A percentile compares a stretch with the other conserved stretches of the same genome.
Conservation (phyloP, 2,797 vertebrate species). For the Sebastes minor region DNA sequence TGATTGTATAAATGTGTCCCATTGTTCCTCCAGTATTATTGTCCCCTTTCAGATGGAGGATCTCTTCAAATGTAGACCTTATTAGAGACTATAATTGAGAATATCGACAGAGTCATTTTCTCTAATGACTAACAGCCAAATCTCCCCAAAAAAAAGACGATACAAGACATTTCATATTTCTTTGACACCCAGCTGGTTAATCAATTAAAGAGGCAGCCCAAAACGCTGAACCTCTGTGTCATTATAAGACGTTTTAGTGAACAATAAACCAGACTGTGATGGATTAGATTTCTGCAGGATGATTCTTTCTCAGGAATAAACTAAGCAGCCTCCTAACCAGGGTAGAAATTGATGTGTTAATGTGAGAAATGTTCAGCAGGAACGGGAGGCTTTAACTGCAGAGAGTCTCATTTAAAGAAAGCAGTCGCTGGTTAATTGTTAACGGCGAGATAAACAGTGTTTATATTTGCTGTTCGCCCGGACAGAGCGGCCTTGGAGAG, state of each 20-base stretch:
- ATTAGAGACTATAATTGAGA: constrained; percentile 4
- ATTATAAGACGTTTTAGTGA: constrained; percentile 30
- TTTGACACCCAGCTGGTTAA: constrained; percentile 23
- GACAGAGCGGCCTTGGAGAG: constrained; percentile 64
- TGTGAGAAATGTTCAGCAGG: not conserved
- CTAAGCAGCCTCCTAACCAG: not conserved
- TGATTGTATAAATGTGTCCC: not conserved
- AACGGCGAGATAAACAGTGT: constrained; percentile 72
- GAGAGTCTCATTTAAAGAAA: not conserved
- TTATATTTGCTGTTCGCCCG: constrained; percentile 53
- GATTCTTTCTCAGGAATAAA: not conserved
- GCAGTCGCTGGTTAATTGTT: constrained; percentile 71
- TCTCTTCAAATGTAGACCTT: not conserved
- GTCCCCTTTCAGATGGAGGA: not conserved
- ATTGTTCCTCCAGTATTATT: not conserved
- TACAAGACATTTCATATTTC: not conserved
- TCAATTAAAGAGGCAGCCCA: constrained; percentile 1
- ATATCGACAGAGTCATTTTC: constrained; percentile 10
- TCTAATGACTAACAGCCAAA: constrained; percentile 6
- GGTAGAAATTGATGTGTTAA: not conserved
- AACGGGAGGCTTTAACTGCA: not conserved
- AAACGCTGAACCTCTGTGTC: not conserved
- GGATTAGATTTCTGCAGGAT: constrained; percentile 2
- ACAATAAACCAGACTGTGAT: constrained; percentile 27
- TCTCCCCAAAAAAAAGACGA: not conserved